A percentile compares a stretch with the other conserved stretches of the same genome.
These are phyloP conservation scores for Lamprologus speciosus DNA, from an alignment of 2,113 vertebrate species.

Conservation along the genomic window DNA sequence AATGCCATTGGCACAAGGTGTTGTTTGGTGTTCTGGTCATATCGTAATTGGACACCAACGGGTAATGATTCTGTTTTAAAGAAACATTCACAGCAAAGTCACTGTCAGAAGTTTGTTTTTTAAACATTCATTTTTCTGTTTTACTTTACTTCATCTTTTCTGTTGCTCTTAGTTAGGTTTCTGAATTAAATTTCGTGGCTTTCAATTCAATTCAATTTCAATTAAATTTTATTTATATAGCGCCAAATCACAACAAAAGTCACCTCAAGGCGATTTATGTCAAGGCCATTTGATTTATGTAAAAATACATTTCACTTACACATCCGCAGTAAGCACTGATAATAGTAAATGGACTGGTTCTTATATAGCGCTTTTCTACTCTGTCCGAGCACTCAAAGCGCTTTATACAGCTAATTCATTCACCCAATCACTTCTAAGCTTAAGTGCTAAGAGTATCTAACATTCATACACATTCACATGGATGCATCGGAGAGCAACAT, in stretches of 20 bases:
- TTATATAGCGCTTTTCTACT: too few species aligned
- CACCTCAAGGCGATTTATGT: fast-evolving
- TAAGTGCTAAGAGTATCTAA: too few species aligned
- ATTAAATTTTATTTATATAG: too few species aligned
- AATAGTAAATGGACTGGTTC: too few species aligned
- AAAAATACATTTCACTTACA: not conserved
- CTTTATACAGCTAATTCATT: too few species aligned
- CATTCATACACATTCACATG: too few species aligned
- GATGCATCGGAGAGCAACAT: too few species aligned
- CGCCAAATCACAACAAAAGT: too few species aligned
- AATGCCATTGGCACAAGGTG: not conserved
- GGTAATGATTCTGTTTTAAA: not conserved
- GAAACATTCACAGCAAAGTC: not conserved
- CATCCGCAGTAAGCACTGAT: not conserved
- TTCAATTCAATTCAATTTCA: too few species aligned
- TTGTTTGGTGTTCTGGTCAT: not conserved
- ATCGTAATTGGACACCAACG: not conserved
- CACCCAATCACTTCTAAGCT: too few species aligned
- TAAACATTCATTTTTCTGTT: not conserved
- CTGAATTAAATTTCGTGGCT: not conserved
- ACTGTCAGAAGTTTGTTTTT: not conserved
- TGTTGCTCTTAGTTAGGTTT: not conserved
- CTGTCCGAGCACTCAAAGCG: too few species aligned
- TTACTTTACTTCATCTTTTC: not conserved
- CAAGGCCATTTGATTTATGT: not conserved